Percentiles rank a stretch among this genome's conserved stretches.
These are phyloP conservation scores for Megaptera novaeangliae DNA, from an alignment of 2,113 vertebrate genomes.

Conservation along the genomic window DNA sequence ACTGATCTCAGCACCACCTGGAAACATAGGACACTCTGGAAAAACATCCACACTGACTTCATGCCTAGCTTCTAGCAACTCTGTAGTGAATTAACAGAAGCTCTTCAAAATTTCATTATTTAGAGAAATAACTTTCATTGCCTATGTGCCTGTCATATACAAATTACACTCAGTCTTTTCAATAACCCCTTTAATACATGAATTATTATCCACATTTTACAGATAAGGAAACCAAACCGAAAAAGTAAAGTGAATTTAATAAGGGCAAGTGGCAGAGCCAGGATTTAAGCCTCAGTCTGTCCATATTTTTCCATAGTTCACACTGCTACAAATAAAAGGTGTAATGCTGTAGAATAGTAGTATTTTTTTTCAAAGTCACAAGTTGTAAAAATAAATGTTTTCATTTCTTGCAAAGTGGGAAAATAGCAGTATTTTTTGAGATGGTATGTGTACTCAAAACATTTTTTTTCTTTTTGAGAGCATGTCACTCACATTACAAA, in stretches of 20 bases:
- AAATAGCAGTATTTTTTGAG: not conserved
- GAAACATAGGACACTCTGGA: not conserved
- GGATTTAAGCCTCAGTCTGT: not conserved
- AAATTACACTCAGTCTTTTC: not conserved
- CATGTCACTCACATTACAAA: not conserved
- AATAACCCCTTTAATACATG: not conserved
- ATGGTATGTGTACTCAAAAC: not conserved
- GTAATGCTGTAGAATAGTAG: not conserved
- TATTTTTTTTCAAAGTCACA: not conserved
- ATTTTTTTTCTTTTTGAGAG: not conserved
- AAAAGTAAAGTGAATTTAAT: slow-evolving; percentile 9
- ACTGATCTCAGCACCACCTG: not conserved
- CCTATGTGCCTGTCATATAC: not conserved
- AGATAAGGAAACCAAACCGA: not conserved
- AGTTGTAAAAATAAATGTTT: not conserved
- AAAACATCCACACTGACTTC: not conserved
- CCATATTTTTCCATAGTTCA: not conserved
- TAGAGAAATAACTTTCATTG: not conserved
- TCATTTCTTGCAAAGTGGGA: not conserved
- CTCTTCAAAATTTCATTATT: slow-evolving; percentile 11
- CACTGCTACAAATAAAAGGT: not conserved
- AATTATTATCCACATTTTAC: not conserved
- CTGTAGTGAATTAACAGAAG: not conserved
- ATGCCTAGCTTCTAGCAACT: not conserved
- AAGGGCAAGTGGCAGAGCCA: not conserved